These are phyloP conservation scores for Eubasilissa splendida DNA, from an alignment of 2,888 invertebrate genomes.

Conservation along the genomic window DNA sequence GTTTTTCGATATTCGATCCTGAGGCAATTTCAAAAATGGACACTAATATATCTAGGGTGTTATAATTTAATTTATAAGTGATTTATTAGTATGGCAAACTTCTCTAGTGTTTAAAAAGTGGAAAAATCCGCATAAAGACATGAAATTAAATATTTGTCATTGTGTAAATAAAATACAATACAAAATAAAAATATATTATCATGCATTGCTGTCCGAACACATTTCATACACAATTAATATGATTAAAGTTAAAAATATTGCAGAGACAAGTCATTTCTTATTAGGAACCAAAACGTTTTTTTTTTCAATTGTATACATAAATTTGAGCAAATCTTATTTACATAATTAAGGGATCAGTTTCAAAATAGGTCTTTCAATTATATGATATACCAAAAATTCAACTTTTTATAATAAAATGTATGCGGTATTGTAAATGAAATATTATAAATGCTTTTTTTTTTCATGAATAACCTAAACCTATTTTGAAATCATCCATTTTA, in stretches of 20 bases:
- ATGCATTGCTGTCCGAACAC: not conserved
- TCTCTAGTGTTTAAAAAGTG: no score
- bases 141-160: no score
- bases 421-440: not conserved
- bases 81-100: no score
- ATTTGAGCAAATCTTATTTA: conserved; percentile 57
- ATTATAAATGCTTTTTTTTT: not conserved
- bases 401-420: not conserved
- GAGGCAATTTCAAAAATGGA: no score
- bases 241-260: conserved; percentile 56
- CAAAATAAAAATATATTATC: conserved; percentile 9
- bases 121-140: no score
- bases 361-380: not conserved
- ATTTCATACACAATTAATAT: conserved; percentile 47
- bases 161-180: conserved; percentile 15
- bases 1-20: no score
- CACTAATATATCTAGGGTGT: no score
- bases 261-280: conserved; percentile 50
- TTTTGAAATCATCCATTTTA: no score
- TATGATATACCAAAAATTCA: not conserved
- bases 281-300: conserved; percentile 56
- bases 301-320: conserved; percentile 54
- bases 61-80: no score
- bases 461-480: no score
- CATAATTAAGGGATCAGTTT: conserved; percentile 10